Evolutionary conservation across 2,888 invertebrate species (phyloP).

Genomic region (Chromoteleia sp.): DNA sequence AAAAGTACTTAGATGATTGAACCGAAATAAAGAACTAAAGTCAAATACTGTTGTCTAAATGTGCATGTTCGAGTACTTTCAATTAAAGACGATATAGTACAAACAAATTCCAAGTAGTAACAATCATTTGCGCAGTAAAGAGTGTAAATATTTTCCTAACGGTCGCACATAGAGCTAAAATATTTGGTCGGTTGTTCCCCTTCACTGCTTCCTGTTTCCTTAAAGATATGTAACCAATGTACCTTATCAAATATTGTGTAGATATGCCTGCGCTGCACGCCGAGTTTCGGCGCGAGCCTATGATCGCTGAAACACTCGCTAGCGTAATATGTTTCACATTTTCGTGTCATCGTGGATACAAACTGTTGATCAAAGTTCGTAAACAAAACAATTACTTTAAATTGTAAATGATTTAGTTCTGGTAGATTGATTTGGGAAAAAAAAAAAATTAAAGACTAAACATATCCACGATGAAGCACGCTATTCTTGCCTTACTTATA

Average conservation of each 20-base stretch:
- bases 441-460: too few species aligned
- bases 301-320: conserved; percentile 75
- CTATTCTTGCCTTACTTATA: conserved; percentile 69
- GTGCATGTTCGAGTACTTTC: conserved; percentile 57
- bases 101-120: conserved; percentile 66
- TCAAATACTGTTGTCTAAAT: conserved; percentile 24
- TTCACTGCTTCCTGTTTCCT: conserved; percentile 69
- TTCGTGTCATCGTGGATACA: conserved; percentile 68
- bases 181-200: conserved; percentile 69
- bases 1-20: conserved; percentile 49
- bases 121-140: conserved; percentile 62
- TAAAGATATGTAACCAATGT: conserved; percentile 68
- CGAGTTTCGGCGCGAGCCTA: conserved; percentile 74
- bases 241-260: conserved; percentile 74
- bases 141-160: conserved; percentile 69
- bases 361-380: not conserved
- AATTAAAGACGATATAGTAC: conserved; percentile 28
- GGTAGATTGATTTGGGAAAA: too few species aligned
- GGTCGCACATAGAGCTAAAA: conserved; percentile 68
- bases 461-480: conserved; percentile 64
- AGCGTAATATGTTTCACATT: conserved; percentile 71
- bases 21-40: conserved; percentile 27
- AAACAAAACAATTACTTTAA: too few species aligned
- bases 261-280: conserved; percentile 76
- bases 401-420: too few species aligned